Evolutionary conservation across 2,797 vertebrate genomes (phyloP), one percentile per base, ranked within the genome.

Genomic region (Eulemur mongoz): DNA sequence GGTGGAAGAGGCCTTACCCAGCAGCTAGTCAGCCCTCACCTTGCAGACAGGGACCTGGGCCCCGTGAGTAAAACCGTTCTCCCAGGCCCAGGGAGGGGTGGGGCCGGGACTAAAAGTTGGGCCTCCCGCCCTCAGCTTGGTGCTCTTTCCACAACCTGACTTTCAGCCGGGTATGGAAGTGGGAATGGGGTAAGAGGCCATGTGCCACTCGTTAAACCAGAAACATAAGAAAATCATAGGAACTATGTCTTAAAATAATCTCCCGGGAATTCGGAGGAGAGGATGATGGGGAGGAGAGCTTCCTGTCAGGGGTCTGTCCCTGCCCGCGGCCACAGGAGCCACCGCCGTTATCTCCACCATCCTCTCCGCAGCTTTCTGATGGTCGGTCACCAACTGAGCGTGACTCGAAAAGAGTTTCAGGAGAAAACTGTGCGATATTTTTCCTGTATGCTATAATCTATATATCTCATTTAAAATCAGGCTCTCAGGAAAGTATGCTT

Each of bases 91-190:
- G 12, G 10, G 79, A 9, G 13, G 22, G n/a, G n/a, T 2, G 6
- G 30, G 13, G 14, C 63, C 11, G 0, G 5, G 8, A 52, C 27
- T 7, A 3, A 5, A 15, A 0, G 4, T 0, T 0, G 15, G 59
- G 14, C 0, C 4, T 6, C 43, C 2, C 0, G 0, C 4, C 52
- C 14, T 6, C 10, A 5, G 4, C 43, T 23, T 0, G 25, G 20
- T 0, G 2, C 20, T 70, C 67, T 32, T 25, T 8, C 63, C 18
- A 5, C 2, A 14, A 0, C 0, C 15, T 2, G 50, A 7, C 0
- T 11, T 13, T 11, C 7, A 22, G 32, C 32, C 30, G 14, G 4
- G 18, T 1, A 0, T 1, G 3, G 15, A 7, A 18, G 76, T 5
- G 63, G 45, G 38, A 30, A 8, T 5, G 72, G 61, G 27, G 5